These are phyloP conservation scores for Hypena proboscidalis DNA, from an alignment of 2,888 invertebrate genomes.

Conservation along the genomic window DNA sequence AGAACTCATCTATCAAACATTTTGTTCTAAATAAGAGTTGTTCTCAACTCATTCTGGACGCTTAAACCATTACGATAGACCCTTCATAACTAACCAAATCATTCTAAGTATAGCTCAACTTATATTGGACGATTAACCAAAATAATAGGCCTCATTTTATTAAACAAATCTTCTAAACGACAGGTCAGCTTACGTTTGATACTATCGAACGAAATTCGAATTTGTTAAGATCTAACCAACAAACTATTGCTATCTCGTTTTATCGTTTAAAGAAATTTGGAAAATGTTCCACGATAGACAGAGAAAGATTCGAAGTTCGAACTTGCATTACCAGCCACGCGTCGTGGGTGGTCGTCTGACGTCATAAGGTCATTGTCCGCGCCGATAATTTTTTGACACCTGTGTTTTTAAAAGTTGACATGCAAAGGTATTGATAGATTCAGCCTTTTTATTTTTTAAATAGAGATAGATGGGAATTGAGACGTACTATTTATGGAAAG, in stretches of 20 bases:
- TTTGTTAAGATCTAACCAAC: constrained; percentile 5
- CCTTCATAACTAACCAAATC: constrained; percentile 2
- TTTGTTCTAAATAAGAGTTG: constrained; percentile 16
- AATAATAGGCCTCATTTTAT: constrained; percentile 32
- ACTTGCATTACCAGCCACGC: constrained; percentile 39
- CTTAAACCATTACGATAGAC: neutral
- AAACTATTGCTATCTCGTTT: constrained; percentile 31
- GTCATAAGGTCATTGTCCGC: constrained; percentile 75
- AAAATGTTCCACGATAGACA: constrained; percentile 20
- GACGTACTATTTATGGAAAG: too few species aligned
- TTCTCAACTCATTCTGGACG: constrained; percentile 14
- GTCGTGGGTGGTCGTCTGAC: constrained; percentile 77
- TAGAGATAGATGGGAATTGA: too few species aligned
- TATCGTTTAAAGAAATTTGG: constrained; percentile 2
- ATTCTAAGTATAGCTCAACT: constrained; percentile 13
- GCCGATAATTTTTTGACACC: constrained; percentile 67
- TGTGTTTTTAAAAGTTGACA: constrained; percentile 41
- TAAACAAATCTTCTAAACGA: constrained; percentile 32
- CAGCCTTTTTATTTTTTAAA: constrained; percentile 24
- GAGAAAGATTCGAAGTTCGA: constrained; percentile 24
- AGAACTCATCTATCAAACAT: constrained; percentile 6
- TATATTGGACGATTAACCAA: constrained; percentile 29
- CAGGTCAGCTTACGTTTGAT: constrained; percentile 43
- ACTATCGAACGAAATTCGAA: constrained; percentile 41
- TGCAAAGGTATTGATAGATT: constrained; percentile 29